phyloP scores from a whole-genome alignment of 2,888 invertebrate genomes.

The Oxycera nigricornis region DNA sequence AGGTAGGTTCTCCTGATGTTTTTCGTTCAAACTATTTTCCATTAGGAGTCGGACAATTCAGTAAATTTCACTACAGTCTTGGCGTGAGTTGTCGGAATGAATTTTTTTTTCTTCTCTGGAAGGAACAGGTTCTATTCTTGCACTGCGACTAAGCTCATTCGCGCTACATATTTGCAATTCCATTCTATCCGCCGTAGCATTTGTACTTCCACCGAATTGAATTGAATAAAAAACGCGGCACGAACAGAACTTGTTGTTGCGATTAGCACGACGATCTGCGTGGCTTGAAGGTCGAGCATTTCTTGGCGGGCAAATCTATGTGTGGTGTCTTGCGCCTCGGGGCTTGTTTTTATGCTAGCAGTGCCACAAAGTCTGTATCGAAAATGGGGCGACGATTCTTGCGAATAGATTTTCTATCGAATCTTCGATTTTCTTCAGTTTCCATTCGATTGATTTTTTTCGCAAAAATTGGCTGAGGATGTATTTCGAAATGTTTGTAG shows the following conservation, averaged over 20 bases:
- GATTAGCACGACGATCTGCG: not conserved
- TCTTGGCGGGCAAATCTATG: not conserved
- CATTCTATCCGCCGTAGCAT: too few relatives aligned
- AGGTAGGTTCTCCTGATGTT: not conserved
- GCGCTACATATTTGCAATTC: not conserved
- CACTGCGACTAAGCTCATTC: not conserved
- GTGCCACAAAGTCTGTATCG: not conserved
- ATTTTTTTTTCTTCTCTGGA: not conserved
- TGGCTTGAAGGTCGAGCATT: not conserved
- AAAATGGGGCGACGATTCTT: not conserved
- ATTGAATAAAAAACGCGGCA: not conserved
- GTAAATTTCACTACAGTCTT: not conserved
- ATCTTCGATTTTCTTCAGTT: too few relatives aligned
- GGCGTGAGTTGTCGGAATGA: not conserved
- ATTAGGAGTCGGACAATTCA: too few relatives aligned
- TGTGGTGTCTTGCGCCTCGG: not conserved
- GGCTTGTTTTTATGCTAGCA: not conserved
- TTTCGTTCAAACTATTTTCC: not conserved
- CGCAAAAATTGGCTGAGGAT: too few relatives aligned
- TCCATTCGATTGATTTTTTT: too few relatives aligned
- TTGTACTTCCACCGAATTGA: too few relatives aligned
- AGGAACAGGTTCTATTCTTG: constrained; percentile 24
- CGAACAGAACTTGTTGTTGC: not conserved
- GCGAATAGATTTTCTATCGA: too few relatives aligned
- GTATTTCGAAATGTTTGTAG: too few relatives aligned